Evolutionary conservation across 1,140 invertebrate genomes (phyloP).

Genomic region (Apocrypta bakeri): DNA sequence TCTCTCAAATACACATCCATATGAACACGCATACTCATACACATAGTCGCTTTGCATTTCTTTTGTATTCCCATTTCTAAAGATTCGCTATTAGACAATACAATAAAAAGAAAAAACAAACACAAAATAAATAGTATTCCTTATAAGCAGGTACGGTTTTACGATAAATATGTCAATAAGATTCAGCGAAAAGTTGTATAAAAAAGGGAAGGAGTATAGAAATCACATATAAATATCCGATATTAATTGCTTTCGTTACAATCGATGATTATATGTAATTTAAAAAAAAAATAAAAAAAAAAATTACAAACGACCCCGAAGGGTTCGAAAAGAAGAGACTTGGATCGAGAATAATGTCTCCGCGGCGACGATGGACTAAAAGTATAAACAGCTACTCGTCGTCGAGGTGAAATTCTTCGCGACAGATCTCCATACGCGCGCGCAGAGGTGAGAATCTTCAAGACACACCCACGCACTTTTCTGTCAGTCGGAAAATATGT

Average conservation of each 20-base stretch:
- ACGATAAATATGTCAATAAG: constrained; percentile 55
- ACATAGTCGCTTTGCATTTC: neutral
- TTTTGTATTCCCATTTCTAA: constrained; percentile 24
- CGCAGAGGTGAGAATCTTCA: constrained; percentile 2
- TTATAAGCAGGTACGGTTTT: constrained; percentile 70
- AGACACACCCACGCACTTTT: constrained; percentile 42
- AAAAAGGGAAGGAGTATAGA: constrained; percentile 45
- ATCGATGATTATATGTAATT: neutral
- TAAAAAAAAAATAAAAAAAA: neutral
- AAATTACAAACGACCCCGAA: neutral
- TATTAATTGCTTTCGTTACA: constrained; percentile 30
- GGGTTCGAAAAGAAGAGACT: neutral
- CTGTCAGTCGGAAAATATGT: constrained; percentile 52
- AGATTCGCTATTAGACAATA: constrained; percentile 56
- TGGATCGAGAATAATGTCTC: neutral
- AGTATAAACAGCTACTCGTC: neutral
- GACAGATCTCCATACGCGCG: neutral
- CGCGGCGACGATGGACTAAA: neutral
- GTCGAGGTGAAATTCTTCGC: neutral
- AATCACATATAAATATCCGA: constrained; percentile 57
- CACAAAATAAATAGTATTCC: constrained; percentile 71
- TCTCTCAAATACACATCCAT: too few relatives aligned
- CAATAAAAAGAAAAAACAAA: constrained; percentile 47
- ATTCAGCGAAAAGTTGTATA: constrained; percentile 49
- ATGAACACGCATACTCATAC: constrained; percentile 33